Conservation (phyloP, 2,113 vertebrate genomes). For the Podocnemis expansa region DNA sequence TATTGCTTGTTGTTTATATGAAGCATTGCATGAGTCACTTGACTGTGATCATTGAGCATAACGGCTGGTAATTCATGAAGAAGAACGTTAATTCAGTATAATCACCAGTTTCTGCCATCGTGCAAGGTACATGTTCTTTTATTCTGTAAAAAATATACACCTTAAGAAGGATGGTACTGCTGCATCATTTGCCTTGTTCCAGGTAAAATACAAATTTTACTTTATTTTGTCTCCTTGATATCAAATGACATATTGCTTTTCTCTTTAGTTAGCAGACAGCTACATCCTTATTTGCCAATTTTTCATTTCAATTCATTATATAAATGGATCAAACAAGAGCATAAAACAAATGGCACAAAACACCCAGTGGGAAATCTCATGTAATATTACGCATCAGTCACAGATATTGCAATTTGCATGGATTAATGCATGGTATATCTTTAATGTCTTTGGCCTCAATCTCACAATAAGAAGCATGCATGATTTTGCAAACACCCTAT, state of each 20-base stretch:
- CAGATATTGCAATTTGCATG: slow-evolving; percentile 26
- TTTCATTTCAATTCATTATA: slow-evolving; percentile 49
- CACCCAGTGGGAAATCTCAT: slow-evolving; percentile 63
- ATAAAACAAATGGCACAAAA: slow-evolving; percentile 29
- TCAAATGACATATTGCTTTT: slow-evolving; percentile 8
- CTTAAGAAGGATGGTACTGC: background rate
- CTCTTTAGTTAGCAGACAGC: background rate
- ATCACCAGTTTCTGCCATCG: background rate
- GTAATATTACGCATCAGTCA: slow-evolving; percentile 51
- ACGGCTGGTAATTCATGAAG: background rate
- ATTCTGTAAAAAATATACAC: background rate
- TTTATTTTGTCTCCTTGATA: slow-evolving; percentile 27
- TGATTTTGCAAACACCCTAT: no score
- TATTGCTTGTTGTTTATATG: background rate
- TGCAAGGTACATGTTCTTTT: background rate
- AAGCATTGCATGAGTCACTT: background rate
- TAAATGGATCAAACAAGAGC: slow-evolving; percentile 50
- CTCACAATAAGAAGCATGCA: slow-evolving; percentile 42
- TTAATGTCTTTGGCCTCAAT: slow-evolving; percentile 54
- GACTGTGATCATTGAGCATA: background rate
- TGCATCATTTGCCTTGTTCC: background rate
- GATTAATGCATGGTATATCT: slow-evolving; percentile 52
- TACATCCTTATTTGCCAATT: background rate
- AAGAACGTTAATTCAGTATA: background rate
- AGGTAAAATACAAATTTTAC: background rate